Percentiles rank a stretch among this genome's conserved stretches.
These are phyloP conservation scores for Psammodynastes pulverulentus DNA, from an alignment of 2,113 vertebrate genomes.

Conservation along the genomic window DNA sequence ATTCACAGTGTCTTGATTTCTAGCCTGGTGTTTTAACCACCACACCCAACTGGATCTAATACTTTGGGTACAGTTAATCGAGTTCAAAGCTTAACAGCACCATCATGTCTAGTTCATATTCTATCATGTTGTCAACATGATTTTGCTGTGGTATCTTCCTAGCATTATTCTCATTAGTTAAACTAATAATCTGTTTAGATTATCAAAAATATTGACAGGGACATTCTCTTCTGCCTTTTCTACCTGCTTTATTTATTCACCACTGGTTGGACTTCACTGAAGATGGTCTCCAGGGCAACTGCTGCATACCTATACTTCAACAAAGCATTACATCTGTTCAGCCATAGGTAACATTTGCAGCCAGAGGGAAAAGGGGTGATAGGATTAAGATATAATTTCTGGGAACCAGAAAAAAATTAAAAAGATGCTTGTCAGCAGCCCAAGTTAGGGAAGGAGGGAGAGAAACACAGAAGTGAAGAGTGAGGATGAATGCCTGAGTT, in stretches of 20 bases:
- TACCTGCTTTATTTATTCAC: background rate
- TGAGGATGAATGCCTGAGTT: background rate
- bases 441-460: background rate
- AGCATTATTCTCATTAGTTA: background rate
- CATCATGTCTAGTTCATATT: background rate
- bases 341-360: background rate
- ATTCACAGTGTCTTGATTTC: background rate
- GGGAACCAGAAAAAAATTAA: background rate
- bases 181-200: background rate
- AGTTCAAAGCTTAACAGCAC: background rate
- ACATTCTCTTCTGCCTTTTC: background rate
- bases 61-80: background rate
- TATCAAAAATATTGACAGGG: background rate
- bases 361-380: background rate
- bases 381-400: background rate
- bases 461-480: background rate
- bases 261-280: background rate
- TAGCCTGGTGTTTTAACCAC: background rate
- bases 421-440: background rate
- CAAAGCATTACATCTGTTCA: background rate
- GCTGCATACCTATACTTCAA: background rate
- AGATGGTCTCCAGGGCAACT: background rate
- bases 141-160: background rate
- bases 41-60: background rate
- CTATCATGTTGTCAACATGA: background rate